Conservation (phyloP, 2,113 vertebrate species). For the Lontra canadensis region DNA sequence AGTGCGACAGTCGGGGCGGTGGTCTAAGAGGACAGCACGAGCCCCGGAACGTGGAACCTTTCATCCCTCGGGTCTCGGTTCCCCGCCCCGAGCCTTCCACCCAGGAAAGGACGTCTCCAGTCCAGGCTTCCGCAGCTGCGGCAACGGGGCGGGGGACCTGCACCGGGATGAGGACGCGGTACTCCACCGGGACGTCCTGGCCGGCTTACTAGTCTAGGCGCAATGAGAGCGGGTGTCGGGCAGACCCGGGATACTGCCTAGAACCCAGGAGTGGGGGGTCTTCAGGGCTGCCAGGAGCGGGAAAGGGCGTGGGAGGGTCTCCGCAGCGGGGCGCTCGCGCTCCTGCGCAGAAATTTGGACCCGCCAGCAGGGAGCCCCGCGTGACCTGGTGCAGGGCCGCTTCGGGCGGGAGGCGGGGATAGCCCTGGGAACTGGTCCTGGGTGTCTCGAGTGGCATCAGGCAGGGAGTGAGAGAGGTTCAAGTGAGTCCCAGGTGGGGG, state of each 20-base stretch:
- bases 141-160: rapidly evolving
- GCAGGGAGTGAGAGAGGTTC: not conserved
- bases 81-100: rapidly evolving
- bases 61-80: rapidly evolving
- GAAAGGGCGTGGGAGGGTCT: not conserved
- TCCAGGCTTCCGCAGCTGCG: rapidly evolving
- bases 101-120: too few species aligned
- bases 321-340: rapidly evolving
- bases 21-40: not conserved
- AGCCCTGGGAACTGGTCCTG: not conserved
- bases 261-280: not conserved
- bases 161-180: rapidly evolving
- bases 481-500: not conserved
- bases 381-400: not conserved
- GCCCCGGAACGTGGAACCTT: rapidly evolving
- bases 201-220: rapidly evolving
- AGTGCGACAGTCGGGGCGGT: rapidly evolving
- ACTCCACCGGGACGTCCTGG: rapidly evolving
- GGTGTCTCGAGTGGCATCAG: not conserved
- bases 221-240: rapidly evolving
- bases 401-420: not conserved
- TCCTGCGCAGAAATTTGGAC: rapidly evolving
- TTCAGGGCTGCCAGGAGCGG: rapidly evolving
- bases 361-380: rapidly evolving
- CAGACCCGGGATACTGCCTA: not conserved